A percentile compares a stretch with the other conserved stretches of the same genome.
Evolutionary conservation across 2,113 vertebrate genomes (phyloP).

Genomic region (Leuciscus idus): DNA sequence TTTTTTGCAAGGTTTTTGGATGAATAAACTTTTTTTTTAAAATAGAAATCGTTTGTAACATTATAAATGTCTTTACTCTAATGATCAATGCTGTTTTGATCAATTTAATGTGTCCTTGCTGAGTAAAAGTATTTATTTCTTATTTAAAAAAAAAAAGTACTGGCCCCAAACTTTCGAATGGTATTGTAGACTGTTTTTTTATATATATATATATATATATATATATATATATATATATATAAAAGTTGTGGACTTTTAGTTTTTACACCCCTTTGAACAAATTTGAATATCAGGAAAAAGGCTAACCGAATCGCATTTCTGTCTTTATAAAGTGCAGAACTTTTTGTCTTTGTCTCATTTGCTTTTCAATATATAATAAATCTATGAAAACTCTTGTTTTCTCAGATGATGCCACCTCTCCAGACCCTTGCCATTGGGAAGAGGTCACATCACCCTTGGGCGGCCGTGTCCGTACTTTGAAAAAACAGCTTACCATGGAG

Average conservation of each 20-base stretch:
- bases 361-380: not conserved
- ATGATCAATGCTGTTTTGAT: not conserved
- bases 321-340: not conserved
- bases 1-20: not conserved
- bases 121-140: not conserved
- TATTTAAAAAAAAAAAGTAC: not conserved
- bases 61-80: not conserved
- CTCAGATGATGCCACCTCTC: slow-evolving; percentile 67
- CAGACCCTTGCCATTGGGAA: slow-evolving; percentile 77
- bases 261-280: too few species aligned
- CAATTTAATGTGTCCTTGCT: not conserved
- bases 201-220: too few species aligned
- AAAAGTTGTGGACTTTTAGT: not conserved
- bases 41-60: not conserved
- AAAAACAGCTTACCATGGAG: slow-evolving; percentile 91
- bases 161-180: not conserved
- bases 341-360: not conserved
- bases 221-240: not conserved
- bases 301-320: not conserved
- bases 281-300: too few species aligned
- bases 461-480: slow-evolving; percentile 81
- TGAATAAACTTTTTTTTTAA: not conserved
- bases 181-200: not conserved
- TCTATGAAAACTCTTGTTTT: not conserved
- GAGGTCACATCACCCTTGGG: slow-evolving; percentile 75